These are phyloP conservation scores for Brachionus calyciflorus DNA, from an alignment of 1,140 invertebrate genomes.

Conservation along the genomic window DNA sequence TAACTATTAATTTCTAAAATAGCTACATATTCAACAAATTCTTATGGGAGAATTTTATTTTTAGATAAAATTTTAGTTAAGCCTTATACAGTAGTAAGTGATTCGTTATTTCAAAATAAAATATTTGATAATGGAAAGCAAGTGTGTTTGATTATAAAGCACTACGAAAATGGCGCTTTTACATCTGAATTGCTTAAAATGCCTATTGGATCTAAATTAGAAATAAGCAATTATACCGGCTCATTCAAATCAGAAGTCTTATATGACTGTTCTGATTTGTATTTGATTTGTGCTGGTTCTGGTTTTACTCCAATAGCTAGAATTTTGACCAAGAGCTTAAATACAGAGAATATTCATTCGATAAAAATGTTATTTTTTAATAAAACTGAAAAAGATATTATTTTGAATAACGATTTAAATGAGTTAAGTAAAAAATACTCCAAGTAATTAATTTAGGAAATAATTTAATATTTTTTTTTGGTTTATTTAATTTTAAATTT, in stretches of 20 bases:
- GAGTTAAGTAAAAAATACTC: background rate
- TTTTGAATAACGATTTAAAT: background rate
- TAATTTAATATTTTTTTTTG: background rate
- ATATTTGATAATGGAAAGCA: background rate
- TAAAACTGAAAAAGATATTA: slow-evolving; percentile 40
- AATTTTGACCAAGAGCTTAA: slow-evolving; percentile 8
- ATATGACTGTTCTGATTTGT: background rate
- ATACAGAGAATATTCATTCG: background rate
- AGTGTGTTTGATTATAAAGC: slow-evolving; percentile 29
- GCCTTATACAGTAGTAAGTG: slow-evolving; percentile 25
- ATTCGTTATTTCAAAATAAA: background rate
- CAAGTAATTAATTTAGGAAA: background rate
- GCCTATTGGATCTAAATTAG: background rate
- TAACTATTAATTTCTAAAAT: background rate
- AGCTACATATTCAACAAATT: too few relatives aligned
- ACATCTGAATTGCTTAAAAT: slow-evolving; percentile 18
- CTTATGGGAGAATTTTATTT: too few relatives aligned
- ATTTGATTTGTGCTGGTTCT: slow-evolving; percentile 41
- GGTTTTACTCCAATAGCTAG: slow-evolving; percentile 43
- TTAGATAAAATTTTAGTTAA: slow-evolving; percentile 30
- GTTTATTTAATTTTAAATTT: background rate
- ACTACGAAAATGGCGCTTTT: slow-evolving; percentile 5
- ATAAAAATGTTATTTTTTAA: slow-evolving; percentile 44
- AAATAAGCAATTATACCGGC: slow-evolving; percentile 33
- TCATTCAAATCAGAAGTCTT: background rate